phyloP scores from a whole-genome alignment of 2,797 vertebrate genomes.

The Ptychobarbus kaznakovi region DNA sequence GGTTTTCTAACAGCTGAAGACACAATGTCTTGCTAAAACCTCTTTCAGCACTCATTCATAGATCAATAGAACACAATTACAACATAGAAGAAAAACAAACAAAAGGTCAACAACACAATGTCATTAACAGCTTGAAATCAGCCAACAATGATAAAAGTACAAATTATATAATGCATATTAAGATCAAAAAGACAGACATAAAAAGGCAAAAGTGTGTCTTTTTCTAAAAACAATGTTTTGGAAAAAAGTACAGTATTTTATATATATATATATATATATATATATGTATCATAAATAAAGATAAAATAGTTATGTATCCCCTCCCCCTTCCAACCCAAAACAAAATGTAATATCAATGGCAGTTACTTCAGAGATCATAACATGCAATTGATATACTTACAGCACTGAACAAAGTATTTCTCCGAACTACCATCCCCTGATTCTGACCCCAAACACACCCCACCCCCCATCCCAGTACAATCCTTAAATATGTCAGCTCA shows the following conservation, averaged over 20 bases:
- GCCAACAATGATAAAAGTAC: constrained; percentile 64
- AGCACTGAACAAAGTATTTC: constrained; percentile 76
- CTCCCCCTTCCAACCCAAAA: constrained; percentile 53
- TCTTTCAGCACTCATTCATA: constrained; percentile 1
- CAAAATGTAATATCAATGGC: constrained; percentile 73
- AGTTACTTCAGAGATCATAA: constrained; percentile 80
- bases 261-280: constrained; percentile 56
- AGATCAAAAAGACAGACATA: constrained; percentile 60
- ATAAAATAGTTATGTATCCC: constrained; percentile 69
- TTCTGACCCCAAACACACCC: constrained; percentile 48
- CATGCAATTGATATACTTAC: constrained; percentile 83
- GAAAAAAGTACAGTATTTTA: constrained; percentile 66
- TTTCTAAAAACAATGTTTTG: constrained; percentile 68
- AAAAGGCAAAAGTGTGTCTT: constrained; percentile 72
- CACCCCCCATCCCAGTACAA: constrained; percentile 73
- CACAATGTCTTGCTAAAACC: constrained; percentile 15
- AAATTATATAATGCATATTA: constrained; percentile 67
- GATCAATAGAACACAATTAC: background rate
- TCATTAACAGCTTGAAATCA: constrained; percentile 55
- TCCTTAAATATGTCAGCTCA: constrained; percentile 82
- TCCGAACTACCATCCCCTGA: constrained; percentile 62
- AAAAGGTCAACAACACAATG: constrained; percentile 19
- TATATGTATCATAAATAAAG: constrained; percentile 75
- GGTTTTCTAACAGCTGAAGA: constrained; percentile 53
- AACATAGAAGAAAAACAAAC: constrained; percentile 18